These are phyloP conservation scores for Oncorhynchus mykiss DNA, from an alignment of 2,113 vertebrate species.

Conservation along the genomic window DNA sequence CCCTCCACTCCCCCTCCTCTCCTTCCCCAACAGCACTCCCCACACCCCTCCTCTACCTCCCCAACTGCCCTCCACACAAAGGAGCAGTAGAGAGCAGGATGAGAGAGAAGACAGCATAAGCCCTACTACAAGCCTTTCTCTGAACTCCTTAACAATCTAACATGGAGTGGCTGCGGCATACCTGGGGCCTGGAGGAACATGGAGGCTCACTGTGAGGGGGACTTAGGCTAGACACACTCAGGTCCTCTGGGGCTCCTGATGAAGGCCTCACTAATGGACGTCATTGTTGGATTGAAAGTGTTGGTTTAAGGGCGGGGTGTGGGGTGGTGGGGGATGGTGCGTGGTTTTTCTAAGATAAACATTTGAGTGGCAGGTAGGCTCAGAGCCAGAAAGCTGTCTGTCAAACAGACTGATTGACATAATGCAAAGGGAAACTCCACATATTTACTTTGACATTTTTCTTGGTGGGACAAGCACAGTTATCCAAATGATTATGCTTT, in stretches of 20 bases:
- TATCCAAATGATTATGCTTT: neutral
- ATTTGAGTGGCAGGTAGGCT: neutral
- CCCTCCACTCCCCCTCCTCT: neutral
- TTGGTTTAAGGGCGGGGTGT: conserved; percentile 27
- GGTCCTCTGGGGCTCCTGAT: neutral
- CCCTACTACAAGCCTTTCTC: neutral
- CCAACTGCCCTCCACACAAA: conserved; percentile 17
- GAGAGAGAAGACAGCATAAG: neutral
- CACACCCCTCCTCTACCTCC: neutral
- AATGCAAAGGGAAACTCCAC: neutral
- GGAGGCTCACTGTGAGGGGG: conserved; percentile 20
- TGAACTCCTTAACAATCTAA: neutral
- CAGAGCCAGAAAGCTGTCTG: neutral
- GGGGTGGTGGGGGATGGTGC: neutral
- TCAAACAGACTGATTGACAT: conserved; percentile 1
- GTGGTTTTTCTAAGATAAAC: neutral
- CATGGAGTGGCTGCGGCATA: conserved; percentile 39
- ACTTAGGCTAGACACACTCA: neutral
- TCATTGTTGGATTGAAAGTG: conserved; percentile 39
- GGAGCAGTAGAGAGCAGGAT: neutral
- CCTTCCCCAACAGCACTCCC: neutral
- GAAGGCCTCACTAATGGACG: conserved; percentile 39
- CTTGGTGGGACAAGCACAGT: neutral
- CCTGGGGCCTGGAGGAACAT: conserved; percentile 50
- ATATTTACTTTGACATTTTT: neutral